Conservation (phyloP, 2,888 invertebrate species). For the Drosophila rellima region DNA sequence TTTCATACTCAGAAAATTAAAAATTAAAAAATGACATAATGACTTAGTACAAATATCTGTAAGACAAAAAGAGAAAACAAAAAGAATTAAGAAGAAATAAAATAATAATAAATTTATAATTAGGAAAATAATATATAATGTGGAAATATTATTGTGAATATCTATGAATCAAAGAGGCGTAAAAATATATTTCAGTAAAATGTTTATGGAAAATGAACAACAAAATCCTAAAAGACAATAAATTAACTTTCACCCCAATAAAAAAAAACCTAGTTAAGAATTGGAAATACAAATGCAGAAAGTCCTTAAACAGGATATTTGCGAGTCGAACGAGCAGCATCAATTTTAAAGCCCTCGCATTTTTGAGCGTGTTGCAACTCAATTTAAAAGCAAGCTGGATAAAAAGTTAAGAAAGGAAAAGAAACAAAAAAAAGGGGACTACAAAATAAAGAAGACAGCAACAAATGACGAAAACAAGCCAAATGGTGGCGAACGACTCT, state of each 20-base stretch:
- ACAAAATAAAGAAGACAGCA: conserved; percentile 12
- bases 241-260: background rate
- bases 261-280: background rate
- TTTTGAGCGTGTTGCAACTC: conserved; percentile 56
- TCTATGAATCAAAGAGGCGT: too few relatives aligned
- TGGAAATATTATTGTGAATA: too few relatives aligned
- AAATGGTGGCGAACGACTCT: conserved; percentile 36
- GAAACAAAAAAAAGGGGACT: background rate
- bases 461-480: conserved; percentile 44
- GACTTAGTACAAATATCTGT: too few relatives aligned
- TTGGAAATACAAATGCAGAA: background rate
- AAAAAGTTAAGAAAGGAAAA: background rate
- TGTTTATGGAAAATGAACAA: too few relatives aligned
- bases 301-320: conserved; percentile 32
- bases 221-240: too few relatives aligned
- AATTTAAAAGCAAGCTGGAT: conserved; percentile 47
- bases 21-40: too few relatives aligned
- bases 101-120: too few relatives aligned
- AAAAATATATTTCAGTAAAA: too few relatives aligned
- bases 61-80: too few relatives aligned
- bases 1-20: too few relatives aligned
- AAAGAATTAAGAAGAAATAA: too few relatives aligned
- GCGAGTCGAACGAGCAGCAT: conserved; percentile 34
- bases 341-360: conserved; percentile 9
- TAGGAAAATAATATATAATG: too few relatives aligned